phyloP scores from a whole-genome alignment of 2,113 vertebrate genomes.

The Sclerurus mexicanus region DNA sequence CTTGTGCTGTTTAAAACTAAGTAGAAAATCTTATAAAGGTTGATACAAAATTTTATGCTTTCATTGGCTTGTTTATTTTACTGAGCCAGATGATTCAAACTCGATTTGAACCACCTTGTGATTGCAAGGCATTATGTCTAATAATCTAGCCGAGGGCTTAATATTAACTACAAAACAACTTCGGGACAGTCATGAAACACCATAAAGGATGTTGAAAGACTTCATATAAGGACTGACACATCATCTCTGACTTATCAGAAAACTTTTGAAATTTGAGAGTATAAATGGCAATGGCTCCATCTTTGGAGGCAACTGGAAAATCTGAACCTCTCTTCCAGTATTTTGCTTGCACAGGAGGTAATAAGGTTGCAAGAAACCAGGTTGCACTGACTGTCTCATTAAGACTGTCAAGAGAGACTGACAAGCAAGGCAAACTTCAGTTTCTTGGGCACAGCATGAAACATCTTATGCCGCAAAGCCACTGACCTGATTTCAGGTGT shows the following conservation, averaged over 20 bases:
- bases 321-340: neutral
- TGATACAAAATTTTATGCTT: neutral
- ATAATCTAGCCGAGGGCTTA: neutral
- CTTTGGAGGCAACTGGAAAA: neutral
- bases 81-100: neutral
- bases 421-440: neutral
- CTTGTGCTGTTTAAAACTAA: neutral
- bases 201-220: neutral
- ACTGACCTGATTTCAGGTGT: conserved; percentile 21
- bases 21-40: neutral
- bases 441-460: neutral
- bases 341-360: neutral
- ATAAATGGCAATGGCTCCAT: neutral
- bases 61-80: neutral
- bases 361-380: neutral
- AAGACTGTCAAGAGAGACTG: neutral
- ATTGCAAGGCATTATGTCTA: neutral
- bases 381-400: neutral
- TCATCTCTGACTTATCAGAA: neutral
- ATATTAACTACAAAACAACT: neutral
- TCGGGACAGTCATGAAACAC: neutral
- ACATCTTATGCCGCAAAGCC: neutral
- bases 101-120: neutral
- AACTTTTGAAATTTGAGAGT: neutral
- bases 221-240: neutral